Evolutionary conservation across 2,113 vertebrate genomes (phyloP), one percentile per base, ranked within the genome.

Genomic region (Sula dactylatra): DNA sequence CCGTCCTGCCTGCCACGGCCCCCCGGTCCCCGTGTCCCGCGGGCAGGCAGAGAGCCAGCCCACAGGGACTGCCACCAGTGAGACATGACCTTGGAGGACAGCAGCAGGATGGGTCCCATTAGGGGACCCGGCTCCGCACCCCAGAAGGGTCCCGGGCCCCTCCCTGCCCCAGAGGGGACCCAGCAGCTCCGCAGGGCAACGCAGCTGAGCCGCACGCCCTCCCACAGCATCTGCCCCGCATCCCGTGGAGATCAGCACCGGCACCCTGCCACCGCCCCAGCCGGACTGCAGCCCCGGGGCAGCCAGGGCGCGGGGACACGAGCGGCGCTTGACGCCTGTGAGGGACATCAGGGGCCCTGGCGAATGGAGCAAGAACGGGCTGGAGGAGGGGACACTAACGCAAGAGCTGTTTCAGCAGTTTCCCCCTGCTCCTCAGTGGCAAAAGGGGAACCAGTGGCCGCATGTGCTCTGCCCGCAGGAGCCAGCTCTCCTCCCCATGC

Each of bases 391-490:
- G 40, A 86, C 34, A 1, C 20, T 69, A 86, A 79, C 0, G 86
- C 94, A 97, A 96, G 76, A 96, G 52, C 80, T 27, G 20, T 79
- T 93, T 85, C 93, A 80, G 85, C 71, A 77, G 65, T 24, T 96
- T 64, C 66, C 69, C n/a, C 31, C 3, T 7, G 10, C 72, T 88
- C 77, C 56, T 84, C 34, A 0, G 67, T 38, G 64, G 86, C 38
- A 62, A 96, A 97, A 97, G 14, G 40, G 93, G 96, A 97, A 97
- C 22, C 89, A 55, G 93, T 0, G 9, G 45, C 78, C 3, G 1
- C 34, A 0, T 42, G 27, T 24, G 56, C 45, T 83, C 84, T 91
- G 86, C 91, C 95, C 69, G 1, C 88, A 82, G 66, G 69, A 88
- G 87, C 45, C 13, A 1, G 20, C 70, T 78, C 66, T 44, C 18